These are phyloP conservation scores for Passer montanus DNA, from an alignment of 2,113 vertebrate genomes.

Conservation along the genomic window DNA sequence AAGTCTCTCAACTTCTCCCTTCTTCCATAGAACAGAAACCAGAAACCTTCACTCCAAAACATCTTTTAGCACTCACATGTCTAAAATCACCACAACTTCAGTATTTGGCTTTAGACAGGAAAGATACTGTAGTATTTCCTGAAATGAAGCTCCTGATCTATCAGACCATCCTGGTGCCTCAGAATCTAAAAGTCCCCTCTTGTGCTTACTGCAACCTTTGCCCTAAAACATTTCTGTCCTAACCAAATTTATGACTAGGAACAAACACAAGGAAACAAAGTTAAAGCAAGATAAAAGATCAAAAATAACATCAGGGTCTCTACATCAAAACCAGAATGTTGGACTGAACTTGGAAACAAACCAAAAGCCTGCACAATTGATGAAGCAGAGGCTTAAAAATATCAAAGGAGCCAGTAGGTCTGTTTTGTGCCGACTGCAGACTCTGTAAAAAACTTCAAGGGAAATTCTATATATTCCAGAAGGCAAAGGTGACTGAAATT, in stretches of 20 bases:
- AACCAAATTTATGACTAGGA: background rate
- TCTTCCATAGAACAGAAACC: background rate
- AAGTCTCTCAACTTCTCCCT: background rate
- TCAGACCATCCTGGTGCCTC: background rate
- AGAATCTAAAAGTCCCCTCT: background rate
- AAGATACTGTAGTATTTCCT: background rate
- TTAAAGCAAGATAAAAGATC: slow-evolving; percentile 39
- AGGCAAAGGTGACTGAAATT: slow-evolving; percentile 49
- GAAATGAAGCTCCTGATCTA: background rate
- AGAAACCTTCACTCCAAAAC: background rate
- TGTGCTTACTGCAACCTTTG: background rate
- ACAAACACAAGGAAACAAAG: slow-evolving; percentile 28
- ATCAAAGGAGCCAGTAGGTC: slow-evolving; percentile 27
- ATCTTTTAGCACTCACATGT: background rate
- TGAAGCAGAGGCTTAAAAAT: slow-evolving; percentile 32
- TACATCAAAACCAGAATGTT: slow-evolving; percentile 41
- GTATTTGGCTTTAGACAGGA: background rate
- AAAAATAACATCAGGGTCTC: slow-evolving; percentile 53
- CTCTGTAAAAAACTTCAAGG: slow-evolving; percentile 46
- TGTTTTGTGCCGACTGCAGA: background rate
- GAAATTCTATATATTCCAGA: slow-evolving; percentile 23
- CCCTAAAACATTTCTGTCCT: background rate
- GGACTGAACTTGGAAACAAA: slow-evolving; percentile 40
- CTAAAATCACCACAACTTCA: background rate
- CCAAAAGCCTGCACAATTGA: slow-evolving; percentile 37